Evolutionary conservation across 37 sponge, comb jelly and placozoan species (phyloP), one percentile per base, ranked within the genome.

Genomic region (Cladorhizidae sp.): DNA sequence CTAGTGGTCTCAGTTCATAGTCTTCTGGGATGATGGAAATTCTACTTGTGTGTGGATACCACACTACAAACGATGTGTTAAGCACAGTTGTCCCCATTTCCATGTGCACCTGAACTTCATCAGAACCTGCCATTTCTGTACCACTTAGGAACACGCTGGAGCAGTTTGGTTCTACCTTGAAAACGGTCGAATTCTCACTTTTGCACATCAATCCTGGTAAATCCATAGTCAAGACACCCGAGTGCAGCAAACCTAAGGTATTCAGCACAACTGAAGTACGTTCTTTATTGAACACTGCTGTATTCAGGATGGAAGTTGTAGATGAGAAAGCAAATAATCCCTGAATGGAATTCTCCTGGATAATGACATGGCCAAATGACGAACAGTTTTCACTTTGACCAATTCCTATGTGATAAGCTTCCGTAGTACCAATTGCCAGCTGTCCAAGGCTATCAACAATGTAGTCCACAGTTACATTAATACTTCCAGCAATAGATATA

Each of bases 21-120:
- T 21, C 57, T 26, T 37, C 77, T 32, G 56, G 80, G 1, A 40
- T 79, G 40, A 87, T 38, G 29, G 35, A n/a, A 2, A 83, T 50
- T 6, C 22, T 45, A 40, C 49, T 58, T n/a, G n/a, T n/a, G n/a
- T n/a, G n/a, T 59, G 92, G 92, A 41, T 70, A 84, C 92, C 92
- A 92, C 20, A 92, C 88, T 29, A 31, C 74, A 42, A 92, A 64
- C 7, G 58, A 54, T 12, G 80, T 32, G 32, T 21, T 65, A 37
- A 28, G 45, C 12, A 32, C 29, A 51, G 57, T 37, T 3, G 7
- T 28, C 5, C 62, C 6, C 7, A 42, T 9, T 18, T 63, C 35
- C 21, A 74, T 43, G 7, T 38, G 12, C 31, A 92, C 55, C 1
- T n/a, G 39, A 17, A 87, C 81, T 12, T 23, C 15, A 11, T 74